Conservation (phyloP, 2,113 vertebrate species). For the Emydocephalus ijimae region DNA sequence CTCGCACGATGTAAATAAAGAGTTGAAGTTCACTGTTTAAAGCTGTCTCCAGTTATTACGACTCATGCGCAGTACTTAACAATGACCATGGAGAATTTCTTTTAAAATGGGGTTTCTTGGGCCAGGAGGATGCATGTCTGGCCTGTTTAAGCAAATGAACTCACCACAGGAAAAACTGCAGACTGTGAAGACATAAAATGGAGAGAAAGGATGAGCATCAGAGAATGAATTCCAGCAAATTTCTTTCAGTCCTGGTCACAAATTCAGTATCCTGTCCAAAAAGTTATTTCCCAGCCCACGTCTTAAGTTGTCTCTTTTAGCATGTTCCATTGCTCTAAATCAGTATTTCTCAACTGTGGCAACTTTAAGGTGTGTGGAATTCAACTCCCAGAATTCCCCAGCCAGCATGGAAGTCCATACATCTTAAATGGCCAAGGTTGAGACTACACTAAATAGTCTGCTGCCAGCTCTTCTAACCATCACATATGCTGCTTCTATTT, state of each 20-base stretch:
- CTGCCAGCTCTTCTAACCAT: neutral
- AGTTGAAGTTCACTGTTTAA: no score
- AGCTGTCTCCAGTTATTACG: no score
- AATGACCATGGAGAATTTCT: neutral
- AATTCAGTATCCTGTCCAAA: neutral
- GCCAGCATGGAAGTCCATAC: neutral
- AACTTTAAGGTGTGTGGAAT: neutral
- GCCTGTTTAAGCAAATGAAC: neutral
- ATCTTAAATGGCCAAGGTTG: neutral
- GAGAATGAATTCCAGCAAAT: no score
- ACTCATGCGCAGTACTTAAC: no score
- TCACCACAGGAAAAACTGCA: slow-evolving; percentile 28
- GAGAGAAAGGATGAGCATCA: neutral
- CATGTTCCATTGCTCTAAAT: neutral
- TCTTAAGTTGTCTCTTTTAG: neutral
- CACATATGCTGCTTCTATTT: neutral
- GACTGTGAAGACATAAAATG: neutral
- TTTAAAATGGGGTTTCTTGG: neutral
- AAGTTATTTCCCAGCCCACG: neutral
- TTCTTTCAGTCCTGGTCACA: neutral
- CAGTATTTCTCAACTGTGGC: neutral
- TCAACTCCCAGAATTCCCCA: neutral
- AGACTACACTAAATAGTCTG: neutral
- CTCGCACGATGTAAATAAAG: no score
- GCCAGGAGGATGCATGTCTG: neutral